phyloP scores from a whole-genome alignment of 2,797 vertebrate species.

The Lacerta viridis region DNA sequence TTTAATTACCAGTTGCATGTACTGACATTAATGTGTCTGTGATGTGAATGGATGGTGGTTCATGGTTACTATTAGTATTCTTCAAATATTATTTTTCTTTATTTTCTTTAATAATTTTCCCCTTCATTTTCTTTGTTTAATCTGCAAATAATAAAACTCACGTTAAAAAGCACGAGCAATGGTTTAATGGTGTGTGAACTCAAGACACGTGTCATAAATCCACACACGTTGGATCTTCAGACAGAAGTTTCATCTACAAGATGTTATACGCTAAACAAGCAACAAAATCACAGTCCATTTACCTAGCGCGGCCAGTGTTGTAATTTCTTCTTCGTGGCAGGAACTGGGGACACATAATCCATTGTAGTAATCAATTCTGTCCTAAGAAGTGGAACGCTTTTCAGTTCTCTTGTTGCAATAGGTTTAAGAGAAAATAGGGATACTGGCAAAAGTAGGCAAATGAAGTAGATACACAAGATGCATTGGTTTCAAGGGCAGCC shows the following conservation, averaged over 20 bases:
- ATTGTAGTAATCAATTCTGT: conserved; percentile 58
- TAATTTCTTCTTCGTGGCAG: conserved; percentile 70
- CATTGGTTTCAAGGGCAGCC: background rate
- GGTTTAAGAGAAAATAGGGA: background rate
- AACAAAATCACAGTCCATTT: conserved; percentile 11
- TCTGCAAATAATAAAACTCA: no score
- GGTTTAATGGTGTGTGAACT: no score
- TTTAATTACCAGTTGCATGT: no score
- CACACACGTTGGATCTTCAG: background rate
- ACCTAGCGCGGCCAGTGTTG: conserved; percentile 64
- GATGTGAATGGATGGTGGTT: no score
- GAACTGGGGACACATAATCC: conserved; percentile 75
- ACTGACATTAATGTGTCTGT: no score
- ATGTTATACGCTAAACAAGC: background rate
- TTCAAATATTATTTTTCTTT: no score
- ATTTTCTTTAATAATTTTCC: no score
- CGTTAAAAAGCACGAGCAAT: no score
- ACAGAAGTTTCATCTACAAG: background rate
- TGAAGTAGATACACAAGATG: background rate
- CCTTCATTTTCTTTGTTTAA: no score
- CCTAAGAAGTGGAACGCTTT: conserved; percentile 52
- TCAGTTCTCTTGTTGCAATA: background rate
- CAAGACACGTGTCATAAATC: background rate
- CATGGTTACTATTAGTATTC: no score
- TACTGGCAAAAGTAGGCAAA: background rate